Evolutionary conservation across 2,888 invertebrate genomes (phyloP).

Genomic region (Melangyna quadrimaculata): DNA sequence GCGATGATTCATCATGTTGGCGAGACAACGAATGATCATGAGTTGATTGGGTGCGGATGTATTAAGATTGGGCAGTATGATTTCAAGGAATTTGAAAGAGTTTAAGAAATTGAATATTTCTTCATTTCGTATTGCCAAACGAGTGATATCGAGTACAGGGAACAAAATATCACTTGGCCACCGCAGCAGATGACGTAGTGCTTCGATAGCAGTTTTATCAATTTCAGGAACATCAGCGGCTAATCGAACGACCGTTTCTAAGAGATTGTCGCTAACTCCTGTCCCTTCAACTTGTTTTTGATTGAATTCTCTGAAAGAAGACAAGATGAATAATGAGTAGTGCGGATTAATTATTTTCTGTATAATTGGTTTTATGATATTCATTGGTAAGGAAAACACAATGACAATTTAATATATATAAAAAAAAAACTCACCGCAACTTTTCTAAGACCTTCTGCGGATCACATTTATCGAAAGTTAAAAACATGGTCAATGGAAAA

Average conservation of each 20-base stretch:
- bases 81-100: conserved; percentile 81
- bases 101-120: conserved; percentile 83
- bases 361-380: neutral
- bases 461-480: conserved; percentile 90
- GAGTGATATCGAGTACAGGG: conserved; percentile 93
- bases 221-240: conserved; percentile 80
- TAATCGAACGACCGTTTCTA: conserved; percentile 84
- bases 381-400: neutral
- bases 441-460: conserved; percentile 88
- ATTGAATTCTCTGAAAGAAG: conserved; percentile 86
- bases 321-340: neutral
- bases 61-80: conserved; percentile 78
- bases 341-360: neutral
- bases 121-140: conserved; percentile 90
- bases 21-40: conserved; percentile 88
- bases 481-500: conserved; percentile 82
- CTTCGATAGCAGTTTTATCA: conserved; percentile 81
- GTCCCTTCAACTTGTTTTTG: conserved; percentile 80
- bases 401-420: neutral
- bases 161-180: conserved; percentile 87
- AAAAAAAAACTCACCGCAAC: conserved; percentile 80
- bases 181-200: conserved; percentile 75
- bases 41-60: conserved; percentile 87
- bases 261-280: conserved; percentile 74
- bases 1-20: conserved; percentile 89